These are phyloP conservation scores for Drosophila watanabei DNA, from an alignment of 1,140 invertebrate genomes.

Conservation along the genomic window DNA sequence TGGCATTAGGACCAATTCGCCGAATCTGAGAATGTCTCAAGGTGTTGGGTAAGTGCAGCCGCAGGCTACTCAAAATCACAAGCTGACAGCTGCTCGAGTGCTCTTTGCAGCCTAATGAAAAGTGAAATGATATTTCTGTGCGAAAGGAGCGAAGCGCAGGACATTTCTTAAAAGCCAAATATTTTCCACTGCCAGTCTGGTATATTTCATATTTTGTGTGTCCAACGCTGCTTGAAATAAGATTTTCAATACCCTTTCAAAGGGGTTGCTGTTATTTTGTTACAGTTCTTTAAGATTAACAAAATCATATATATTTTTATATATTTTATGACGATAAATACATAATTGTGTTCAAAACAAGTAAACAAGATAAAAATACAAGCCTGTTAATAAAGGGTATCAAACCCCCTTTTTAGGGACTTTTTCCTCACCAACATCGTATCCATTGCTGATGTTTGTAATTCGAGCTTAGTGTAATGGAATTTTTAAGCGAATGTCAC, in stretches of 20 bases:
- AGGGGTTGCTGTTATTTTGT: not conserved
- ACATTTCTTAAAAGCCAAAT: slow-evolving; percentile 15
- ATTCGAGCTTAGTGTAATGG: slow-evolving; percentile 79
- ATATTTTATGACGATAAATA: too few relatives aligned
- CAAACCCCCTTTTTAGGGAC: not conserved
- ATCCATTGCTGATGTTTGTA: slow-evolving; percentile 60
- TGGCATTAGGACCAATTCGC: not conserved
- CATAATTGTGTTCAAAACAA: not conserved
- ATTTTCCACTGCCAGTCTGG: slow-evolving; percentile 26
- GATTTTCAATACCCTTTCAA: slow-evolving; percentile 42
- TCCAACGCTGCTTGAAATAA: slow-evolving; percentile 76
- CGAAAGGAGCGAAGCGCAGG: not conserved
- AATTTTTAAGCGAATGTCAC: slow-evolving; percentile 84
- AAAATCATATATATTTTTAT: not conserved
- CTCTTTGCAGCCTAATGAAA: slow-evolving; percentile 71
- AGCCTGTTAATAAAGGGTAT: not conserved
- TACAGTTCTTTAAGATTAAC: not conserved
- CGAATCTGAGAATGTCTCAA: slow-evolving; percentile 33
- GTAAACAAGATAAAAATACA: not conserved
- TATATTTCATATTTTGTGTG: slow-evolving; percentile 72
- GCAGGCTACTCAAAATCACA: slow-evolving; percentile 34
- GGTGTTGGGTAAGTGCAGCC: slow-evolving; percentile 70
- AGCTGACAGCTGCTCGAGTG: slow-evolving; percentile 60
- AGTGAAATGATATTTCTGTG: slow-evolving; percentile 50
- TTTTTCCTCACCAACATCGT: not conserved